Base-by-base conservation (phyloP, 2,113 vertebrate species). In the Malurus alboscapulatus region DNA sequence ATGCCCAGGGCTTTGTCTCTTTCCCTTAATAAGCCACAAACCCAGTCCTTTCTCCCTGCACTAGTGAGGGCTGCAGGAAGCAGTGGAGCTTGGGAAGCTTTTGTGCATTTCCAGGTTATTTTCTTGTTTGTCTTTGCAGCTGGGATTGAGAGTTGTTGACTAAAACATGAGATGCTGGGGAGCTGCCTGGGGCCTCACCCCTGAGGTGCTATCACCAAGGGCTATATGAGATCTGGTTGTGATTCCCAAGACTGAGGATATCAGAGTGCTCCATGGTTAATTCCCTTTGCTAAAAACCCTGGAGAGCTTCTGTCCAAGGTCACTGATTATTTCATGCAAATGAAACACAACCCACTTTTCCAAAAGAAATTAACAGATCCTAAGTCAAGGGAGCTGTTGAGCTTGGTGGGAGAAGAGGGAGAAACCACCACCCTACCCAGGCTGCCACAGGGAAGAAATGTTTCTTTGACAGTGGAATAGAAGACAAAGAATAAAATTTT, bases 1-100 rank as follows among this genome's bases (percentile, higher is more conserved):
- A 81, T 54, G 29, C 93, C 84, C 62, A 95, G 89, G 90, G 95
- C 83, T 93, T 92, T 95, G 38, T 71, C 65, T 57, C 82, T 40
- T 75, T 78, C 59, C 84, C 73, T 75, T 88, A 80, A 50, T 90
- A 47, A n/a, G 53, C 13, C 84, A 78, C 59, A 17, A 55, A 61
- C 32, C 57, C 29, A 3, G 21, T 61, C 78, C 74, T 86, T 94
- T 45, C 58, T 84, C 74, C 66, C 27, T 29, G 53, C 55, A 73
- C 55, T n/a, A 34, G 63, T 44, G 58, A 54, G 53, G 55, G 45
- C 47, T 77, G 54, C 83, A 72, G 78, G 66, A 81, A 42, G 59
- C 73, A 42, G 24, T 81, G 66, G 44, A 67, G 55, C 73, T 75
- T 53, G n/a, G 61, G 38, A 90, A 74, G 25, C 29, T 87, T 83